Percentiles rank a stretch among this genome's conserved stretches.
phyloP scores from a whole-genome alignment of 2,797 vertebrate species.

The Sarcoramphus papa region DNA sequence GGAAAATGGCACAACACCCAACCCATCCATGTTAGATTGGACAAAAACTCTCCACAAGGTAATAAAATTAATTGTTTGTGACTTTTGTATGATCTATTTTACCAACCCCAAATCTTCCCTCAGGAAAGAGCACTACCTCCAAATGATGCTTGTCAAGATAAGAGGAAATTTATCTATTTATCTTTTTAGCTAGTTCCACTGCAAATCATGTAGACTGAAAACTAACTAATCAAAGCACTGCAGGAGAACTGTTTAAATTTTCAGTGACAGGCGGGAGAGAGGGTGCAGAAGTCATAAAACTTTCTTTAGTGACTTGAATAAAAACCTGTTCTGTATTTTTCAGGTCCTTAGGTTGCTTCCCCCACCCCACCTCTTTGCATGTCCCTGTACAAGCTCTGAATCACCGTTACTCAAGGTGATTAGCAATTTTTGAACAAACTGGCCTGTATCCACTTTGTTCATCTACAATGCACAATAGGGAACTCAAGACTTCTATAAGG shows the following conservation, averaged over 20 bases:
- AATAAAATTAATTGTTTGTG: not conserved
- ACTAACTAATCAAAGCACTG: not conserved
- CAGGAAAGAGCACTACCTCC: not conserved
- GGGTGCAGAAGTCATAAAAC: not conserved
- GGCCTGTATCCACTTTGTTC: not conserved
- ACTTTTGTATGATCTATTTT: not conserved
- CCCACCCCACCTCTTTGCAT: not conserved
- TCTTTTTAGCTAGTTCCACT: not conserved
- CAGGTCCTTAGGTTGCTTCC: not conserved
- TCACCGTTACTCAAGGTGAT: not conserved
- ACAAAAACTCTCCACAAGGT: not conserved
- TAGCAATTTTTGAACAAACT: not conserved
- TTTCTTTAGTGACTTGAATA: not conserved
- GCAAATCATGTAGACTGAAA: not conserved
- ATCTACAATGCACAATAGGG: rapidly evolving
- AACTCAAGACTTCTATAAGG: not conserved
- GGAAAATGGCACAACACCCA: not conserved
- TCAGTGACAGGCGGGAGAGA: not conserved
- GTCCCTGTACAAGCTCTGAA: not conserved
- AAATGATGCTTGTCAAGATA: not conserved
- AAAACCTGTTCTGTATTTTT: not conserved
- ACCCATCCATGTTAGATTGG: not conserved
- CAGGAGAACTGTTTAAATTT: not conserved
- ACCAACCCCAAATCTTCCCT: not conserved
- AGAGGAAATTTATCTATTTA: not conserved